phyloP scores from a whole-genome alignment of 1,140 invertebrate genomes.

The Argopecten irradians region DNA sequence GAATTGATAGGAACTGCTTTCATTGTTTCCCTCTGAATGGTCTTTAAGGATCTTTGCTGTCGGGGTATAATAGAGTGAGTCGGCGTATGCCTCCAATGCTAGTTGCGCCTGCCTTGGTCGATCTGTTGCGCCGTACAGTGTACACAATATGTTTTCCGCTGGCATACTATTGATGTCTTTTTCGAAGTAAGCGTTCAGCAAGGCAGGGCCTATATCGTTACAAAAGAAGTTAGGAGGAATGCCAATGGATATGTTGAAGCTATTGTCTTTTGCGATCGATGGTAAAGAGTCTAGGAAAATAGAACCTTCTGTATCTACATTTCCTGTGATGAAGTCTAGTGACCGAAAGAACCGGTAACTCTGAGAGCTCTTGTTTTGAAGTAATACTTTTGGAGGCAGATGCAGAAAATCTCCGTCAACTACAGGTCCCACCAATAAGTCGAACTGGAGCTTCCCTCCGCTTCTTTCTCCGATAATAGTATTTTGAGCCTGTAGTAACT shows the following conservation, averaged over 20 bases:
- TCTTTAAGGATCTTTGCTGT: not conserved
- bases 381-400: slow-evolving; percentile 12
- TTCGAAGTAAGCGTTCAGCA: slow-evolving; percentile 48
- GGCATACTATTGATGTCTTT: not conserved
- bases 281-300: slow-evolving; percentile 41
- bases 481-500: slow-evolving; percentile 26
- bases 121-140: not conserved
- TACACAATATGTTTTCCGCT: not conserved
- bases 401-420: slow-evolving; percentile 52
- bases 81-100: not conserved
- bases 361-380: slow-evolving; percentile 27
- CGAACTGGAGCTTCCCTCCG: not conserved
- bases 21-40: not conserved
- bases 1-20: not conserved
- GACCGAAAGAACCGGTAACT: slow-evolving; percentile 36
- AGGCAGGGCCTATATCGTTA: slow-evolving; percentile 41
- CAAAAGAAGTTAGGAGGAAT: slow-evolving; percentile 52
- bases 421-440: slow-evolving; percentile 42
- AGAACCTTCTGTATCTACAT: slow-evolving; percentile 48
- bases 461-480: not conserved
- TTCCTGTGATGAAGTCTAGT: slow-evolving; percentile 50
- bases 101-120: not conserved
- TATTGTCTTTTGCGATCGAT: slow-evolving; percentile 26
- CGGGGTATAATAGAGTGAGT: not conserved
- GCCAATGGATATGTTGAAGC: slow-evolving; percentile 40